These are phyloP conservation scores for Orthosia gracilis DNA, from an alignment of 2,888 invertebrate genomes.

Conservation along the genomic window DNA sequence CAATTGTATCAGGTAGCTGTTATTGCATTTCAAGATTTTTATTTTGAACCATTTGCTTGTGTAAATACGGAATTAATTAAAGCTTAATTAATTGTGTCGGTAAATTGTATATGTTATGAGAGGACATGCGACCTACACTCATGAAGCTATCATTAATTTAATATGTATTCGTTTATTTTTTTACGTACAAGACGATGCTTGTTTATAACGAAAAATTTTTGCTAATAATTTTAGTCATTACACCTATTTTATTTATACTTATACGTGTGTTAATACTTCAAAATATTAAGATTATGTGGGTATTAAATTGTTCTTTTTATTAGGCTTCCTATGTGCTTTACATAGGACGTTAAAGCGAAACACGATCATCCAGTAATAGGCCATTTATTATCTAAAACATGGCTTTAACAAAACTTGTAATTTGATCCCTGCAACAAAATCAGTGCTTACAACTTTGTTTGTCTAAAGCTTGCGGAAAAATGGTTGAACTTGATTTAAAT, in stretches of 20 bases:
- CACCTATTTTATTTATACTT: not conserved
- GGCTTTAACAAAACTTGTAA: conserved; percentile 19
- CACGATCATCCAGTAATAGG: not conserved
- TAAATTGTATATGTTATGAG: conserved; percentile 50
- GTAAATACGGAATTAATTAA: conserved; percentile 61
- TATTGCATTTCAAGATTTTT: conserved; percentile 53
- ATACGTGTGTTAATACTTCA: not conserved
- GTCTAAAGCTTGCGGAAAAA: conserved; percentile 19
- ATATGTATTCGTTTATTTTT: conserved; percentile 34
- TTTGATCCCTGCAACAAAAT: conserved; percentile 28
- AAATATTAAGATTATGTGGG: not conserved
- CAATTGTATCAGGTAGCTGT: conserved; percentile 55
- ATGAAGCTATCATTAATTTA: conserved; percentile 52
- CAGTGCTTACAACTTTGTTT: conserved; percentile 18
- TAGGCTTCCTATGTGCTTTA: too few relatives aligned
- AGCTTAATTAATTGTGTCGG: conserved; percentile 60
- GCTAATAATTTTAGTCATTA: not conserved
- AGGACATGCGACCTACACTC: conserved; percentile 46
- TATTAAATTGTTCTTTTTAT: too few relatives aligned
- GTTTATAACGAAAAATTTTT: not conserved
- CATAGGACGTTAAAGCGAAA: not conserved
- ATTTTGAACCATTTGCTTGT: conserved; percentile 55
- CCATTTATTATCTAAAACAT: conserved; percentile 16
- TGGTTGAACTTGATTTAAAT: conserved; percentile 13
- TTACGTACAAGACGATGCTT: not conserved